These are phyloP conservation scores for Disparrhopalites patrizii DNA, from an alignment of 2,888 invertebrate genomes.

Conservation along the genomic window DNA sequence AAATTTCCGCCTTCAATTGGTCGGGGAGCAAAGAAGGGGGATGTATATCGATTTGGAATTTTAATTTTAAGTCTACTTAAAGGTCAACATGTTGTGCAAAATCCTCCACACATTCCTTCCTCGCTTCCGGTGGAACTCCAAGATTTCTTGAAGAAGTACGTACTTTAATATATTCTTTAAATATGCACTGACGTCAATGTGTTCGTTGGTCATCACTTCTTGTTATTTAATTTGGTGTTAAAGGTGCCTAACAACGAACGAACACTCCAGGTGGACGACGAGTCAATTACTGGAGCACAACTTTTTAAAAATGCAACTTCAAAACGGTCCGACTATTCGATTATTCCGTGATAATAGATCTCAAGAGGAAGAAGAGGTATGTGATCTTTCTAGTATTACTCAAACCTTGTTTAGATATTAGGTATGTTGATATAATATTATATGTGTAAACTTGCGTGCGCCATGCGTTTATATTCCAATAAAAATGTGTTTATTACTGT, in stretches of 20 bases:
- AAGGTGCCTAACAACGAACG: constrained; percentile 67
- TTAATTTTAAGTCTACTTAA: constrained; percentile 64
- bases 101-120: constrained; percentile 59
- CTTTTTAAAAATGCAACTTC: constrained; percentile 61
- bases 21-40: constrained; percentile 63
- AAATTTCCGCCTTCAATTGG: constrained; percentile 54
- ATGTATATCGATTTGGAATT: constrained; percentile 68
- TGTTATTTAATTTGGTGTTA: constrained; percentile 30
- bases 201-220: neutral
- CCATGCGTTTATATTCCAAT: neutral
- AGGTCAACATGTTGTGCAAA: constrained; percentile 56
- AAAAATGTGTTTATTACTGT: neutral
- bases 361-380: constrained; percentile 47
- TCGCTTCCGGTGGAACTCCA: constrained; percentile 60
- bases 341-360: constrained; percentile 46
- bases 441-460: neutral
- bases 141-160: constrained; percentile 68
- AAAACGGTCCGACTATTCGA: constrained; percentile 49
- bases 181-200: neutral
- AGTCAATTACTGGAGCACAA: constrained; percentile 71
- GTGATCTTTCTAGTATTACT: no score
- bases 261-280: constrained; percentile 69
- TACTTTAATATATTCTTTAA: neutral
- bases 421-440: neutral
- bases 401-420: neutral